Evolutionary conservation across 2,888 invertebrate genomes (phyloP), one percentile per base, ranked within the genome.

Genomic region (Cheilosia scutellata): DNA sequence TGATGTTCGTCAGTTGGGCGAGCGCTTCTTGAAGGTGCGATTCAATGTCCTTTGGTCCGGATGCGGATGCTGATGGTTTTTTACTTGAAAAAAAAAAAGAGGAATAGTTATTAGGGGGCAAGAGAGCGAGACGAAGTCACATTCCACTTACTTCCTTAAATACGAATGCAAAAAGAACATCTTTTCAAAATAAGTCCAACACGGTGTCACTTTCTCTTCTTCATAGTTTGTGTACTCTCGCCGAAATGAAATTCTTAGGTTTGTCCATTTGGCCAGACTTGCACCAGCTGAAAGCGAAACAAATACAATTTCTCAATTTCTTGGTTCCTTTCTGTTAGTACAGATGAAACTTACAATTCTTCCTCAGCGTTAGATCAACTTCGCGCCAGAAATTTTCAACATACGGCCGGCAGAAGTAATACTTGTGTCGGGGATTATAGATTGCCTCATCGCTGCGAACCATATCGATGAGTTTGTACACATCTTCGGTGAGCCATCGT

Each of bases 301-400:
- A 57, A 16, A 20, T 5, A 37, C 27, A 70, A 42, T 4, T 20
- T 2, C 20, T 42, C 20, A 42, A 42, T 2, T 47, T n/a, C n/a
- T 4, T 37, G 37, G 3, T 5, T 20, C 2, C 5, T 2, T 4
- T 37, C 4, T 11, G 3, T 4, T 11, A 4, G 37, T 9, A 37
- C 20, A 0, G 11, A 37, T 2, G 37, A 37, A 4, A 89, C 89
- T 89, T 84, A 90, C 90, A 90, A 87, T 91, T 91, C 47, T 92
- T 92, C 33, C 90, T 90, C 13, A 92, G 82, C 74, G 91, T 90
- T 2, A 90, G 71, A 74, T 92, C 92, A 20, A 92, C 91, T 74
- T 92, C 91, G 16, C 91, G 90, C 92, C 92, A 92, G 62, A 92
- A 91, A 87, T 91, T 92, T 70, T 92, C 92, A 13, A 92, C 92